A percentile compares a stretch with the other conserved stretches of the same genome.
These are phyloP conservation scores for Entomyzon cyanotis DNA, from an alignment of 2,113 vertebrate species.

Conservation along the genomic window DNA sequence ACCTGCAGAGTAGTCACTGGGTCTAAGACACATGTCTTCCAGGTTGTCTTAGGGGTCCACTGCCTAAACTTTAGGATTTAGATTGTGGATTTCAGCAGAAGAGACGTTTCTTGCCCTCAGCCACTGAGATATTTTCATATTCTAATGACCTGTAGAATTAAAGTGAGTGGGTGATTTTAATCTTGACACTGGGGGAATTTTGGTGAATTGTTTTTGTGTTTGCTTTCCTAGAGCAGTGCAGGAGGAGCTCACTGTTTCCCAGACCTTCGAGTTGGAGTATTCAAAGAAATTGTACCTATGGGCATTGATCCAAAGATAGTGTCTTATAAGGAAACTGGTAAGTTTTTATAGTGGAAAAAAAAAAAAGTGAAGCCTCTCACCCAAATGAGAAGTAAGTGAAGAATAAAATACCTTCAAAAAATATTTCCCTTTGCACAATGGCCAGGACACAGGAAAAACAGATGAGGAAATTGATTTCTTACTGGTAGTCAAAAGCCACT, in stretches of 20 bases:
- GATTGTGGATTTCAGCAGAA: not conserved
- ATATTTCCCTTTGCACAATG: not conserved
- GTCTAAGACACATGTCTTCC: not conserved
- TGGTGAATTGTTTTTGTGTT: conserved; percentile 14
- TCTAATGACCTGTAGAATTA: not conserved
- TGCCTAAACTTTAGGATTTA: not conserved
- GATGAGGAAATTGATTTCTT: not conserved
- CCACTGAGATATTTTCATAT: not conserved
- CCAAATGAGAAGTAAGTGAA: not conserved
- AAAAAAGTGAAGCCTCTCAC: not conserved
- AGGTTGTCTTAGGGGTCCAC: rapidly evolving
- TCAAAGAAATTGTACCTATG: conserved; percentile 95
- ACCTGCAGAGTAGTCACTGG: not conserved
- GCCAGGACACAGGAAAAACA: not conserved
- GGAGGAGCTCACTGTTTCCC: conserved; percentile 90
- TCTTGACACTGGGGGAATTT: not conserved
- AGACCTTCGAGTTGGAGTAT: conserved; percentile 87
- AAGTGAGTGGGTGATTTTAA: not conserved
- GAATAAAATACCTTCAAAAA: not conserved
- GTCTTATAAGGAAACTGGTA: conserved; percentile 90
- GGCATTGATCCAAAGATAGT: conserved; percentile 86
- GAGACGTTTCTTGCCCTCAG: not conserved
- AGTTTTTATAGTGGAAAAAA: conserved; percentile 15
- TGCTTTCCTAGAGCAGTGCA: conserved; percentile 81
- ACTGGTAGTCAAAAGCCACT: not conserved